These are phyloP conservation scores for Platygyra sinensis DNA, from an alignment of 64 coral and sea anemone genomes.

Conservation along the genomic window DNA sequence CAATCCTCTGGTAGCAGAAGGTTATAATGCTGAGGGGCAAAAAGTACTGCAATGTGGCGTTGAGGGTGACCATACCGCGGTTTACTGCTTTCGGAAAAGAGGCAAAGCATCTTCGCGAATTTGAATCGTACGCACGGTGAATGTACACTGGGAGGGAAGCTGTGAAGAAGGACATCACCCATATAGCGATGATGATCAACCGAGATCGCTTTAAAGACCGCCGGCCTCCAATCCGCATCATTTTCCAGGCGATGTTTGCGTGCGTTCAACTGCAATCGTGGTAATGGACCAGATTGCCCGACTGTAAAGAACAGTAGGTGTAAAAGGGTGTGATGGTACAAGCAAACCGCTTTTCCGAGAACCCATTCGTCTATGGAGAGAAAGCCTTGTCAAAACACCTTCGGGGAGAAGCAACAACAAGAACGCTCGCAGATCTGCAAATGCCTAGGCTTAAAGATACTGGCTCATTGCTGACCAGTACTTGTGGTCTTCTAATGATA, in stretches of 20 bases:
- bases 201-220: slow-evolving; percentile 21
- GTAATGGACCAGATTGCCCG: slow-evolving; percentile 64
- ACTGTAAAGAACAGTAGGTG: slow-evolving; percentile 40
- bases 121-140: neutral
- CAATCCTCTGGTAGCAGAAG: slow-evolving; percentile 34
- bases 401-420: slow-evolving; percentile 35
- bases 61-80: neutral
- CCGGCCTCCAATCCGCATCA: neutral
- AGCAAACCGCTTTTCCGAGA: slow-evolving; percentile 25
- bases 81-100: neutral
- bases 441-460: slow-evolving; percentile 32
- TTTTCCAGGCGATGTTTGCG: slow-evolving; percentile 24
- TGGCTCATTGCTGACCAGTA: slow-evolving; percentile 37
- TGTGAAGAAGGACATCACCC: slow-evolving; percentile 41
- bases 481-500: slow-evolving; percentile 45
- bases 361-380: neutral
- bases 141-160: neutral
- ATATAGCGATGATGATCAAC: slow-evolving; percentile 32
- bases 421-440: slow-evolving; percentile 50
- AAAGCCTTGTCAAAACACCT: neutral
- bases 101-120: neutral
- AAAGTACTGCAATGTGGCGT: slow-evolving; percentile 30
- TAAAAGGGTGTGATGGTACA: slow-evolving; percentile 37
- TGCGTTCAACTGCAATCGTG: slow-evolving; percentile 51
- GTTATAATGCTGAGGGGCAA: slow-evolving; percentile 49